Percentiles rank a stretch among this genome's conserved stretches.
Conservation (phyloP, 2,888 invertebrate species). For the Galerucella calmariensis region DNA sequence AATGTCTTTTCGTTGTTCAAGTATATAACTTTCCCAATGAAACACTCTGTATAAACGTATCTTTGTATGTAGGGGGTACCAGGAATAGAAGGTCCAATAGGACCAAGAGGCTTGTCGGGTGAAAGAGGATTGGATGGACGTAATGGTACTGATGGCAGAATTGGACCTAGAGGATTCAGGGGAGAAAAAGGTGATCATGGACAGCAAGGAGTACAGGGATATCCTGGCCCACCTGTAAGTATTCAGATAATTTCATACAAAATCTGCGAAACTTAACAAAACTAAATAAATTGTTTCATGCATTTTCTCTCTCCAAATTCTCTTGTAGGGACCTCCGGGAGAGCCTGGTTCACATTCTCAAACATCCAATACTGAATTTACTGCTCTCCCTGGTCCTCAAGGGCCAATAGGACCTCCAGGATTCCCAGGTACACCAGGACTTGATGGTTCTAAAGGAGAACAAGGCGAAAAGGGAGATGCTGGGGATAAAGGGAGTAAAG, state of each 20-base stretch:
- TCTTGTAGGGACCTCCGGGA: slow-evolving; percentile 44
- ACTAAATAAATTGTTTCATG: too few relatives aligned
- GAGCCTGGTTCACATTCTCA: slow-evolving; percentile 52
- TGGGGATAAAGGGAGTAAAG: slow-evolving; percentile 53
- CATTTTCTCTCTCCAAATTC: too few relatives aligned
- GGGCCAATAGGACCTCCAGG: slow-evolving; percentile 53
- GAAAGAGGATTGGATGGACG: slow-evolving; percentile 37
- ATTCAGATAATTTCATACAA: too few relatives aligned
- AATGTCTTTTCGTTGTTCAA: too few relatives aligned
- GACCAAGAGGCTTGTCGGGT: slow-evolving; percentile 56
- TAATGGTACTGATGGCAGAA: slow-evolving; percentile 29
- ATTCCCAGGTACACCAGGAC: slow-evolving; percentile 42
- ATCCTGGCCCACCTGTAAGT: slow-evolving; percentile 42
- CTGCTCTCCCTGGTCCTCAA: slow-evolving; percentile 55
- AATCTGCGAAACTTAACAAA: too few relatives aligned
- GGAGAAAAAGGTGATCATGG: slow-evolving; percentile 59
- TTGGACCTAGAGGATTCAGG: slow-evolving; percentile 27
- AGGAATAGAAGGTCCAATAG: slow-evolving; percentile 56
- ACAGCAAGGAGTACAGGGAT: slow-evolving; percentile 37
- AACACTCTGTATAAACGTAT: not conserved
- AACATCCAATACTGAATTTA: slow-evolving; percentile 16
- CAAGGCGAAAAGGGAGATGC: slow-evolving; percentile 49
- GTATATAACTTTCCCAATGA: too few relatives aligned
- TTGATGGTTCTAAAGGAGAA: slow-evolving; percentile 41
- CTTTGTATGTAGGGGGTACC: slow-evolving; percentile 32